A percentile compares a stretch with the other conserved stretches of the same genome.
phyloP scores from a whole-genome alignment of 2,888 invertebrate species.

The Maniola hyperantus region DNA sequence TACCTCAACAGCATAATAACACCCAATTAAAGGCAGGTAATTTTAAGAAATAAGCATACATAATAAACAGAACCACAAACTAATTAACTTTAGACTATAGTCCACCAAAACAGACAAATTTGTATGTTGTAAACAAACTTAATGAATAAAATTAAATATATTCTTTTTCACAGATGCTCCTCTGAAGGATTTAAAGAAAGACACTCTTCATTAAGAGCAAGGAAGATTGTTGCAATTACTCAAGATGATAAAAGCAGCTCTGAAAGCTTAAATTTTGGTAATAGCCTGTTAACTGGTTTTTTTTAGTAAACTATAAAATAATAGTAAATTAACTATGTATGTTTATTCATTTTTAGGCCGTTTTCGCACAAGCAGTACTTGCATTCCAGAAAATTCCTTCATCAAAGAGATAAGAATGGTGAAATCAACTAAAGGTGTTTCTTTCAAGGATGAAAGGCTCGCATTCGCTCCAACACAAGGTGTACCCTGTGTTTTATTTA shows the following conservation, averaged over 20 bases:
- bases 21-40: neutral
- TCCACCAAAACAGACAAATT: no score
- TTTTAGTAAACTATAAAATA: neutral
- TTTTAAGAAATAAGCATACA: no score
- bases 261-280: conserved; percentile 89
- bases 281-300: conserved; percentile 27
- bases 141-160: neutral
- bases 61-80: no score
- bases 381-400: conserved; percentile 81
- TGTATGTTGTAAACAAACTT: no score
- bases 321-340: neutral
- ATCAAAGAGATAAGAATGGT: conserved; percentile 83
- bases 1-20: neutral
- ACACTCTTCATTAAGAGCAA: conserved; percentile 55
- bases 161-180: conserved; percentile 57
- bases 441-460: conserved; percentile 90
- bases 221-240: conserved; percentile 79
- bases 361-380: conserved; percentile 76
- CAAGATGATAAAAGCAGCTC: conserved; percentile 89
- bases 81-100: no score
- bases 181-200: conserved; percentile 72
- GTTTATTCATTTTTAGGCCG: conserved; percentile 57
- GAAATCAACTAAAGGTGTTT: conserved; percentile 84
- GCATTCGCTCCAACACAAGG: conserved; percentile 90
- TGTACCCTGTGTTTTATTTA: conserved; percentile 93